Base-by-base conservation (phyloP, 2,888 invertebrate genomes). In the Seira sanloemensis region DNA sequence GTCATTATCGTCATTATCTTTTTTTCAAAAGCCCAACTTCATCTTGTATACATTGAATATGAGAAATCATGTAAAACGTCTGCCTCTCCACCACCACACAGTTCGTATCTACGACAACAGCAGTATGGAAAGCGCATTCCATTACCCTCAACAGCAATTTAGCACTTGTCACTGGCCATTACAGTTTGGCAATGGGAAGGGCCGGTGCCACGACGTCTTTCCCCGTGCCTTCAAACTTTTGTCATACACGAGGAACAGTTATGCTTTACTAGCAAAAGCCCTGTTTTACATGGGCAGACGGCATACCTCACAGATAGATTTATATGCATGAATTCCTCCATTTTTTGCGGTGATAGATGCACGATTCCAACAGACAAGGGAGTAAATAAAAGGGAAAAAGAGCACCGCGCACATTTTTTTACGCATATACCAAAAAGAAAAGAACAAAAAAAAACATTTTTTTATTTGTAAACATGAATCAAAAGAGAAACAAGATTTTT, bases 151-250 rank as follows among this genome's bases (percentile, higher is more conserved):
- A 74, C 62, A 77, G 83, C 78, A 84, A 84, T 78, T 84, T 84
- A 84, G 83, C 83, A 84, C 83, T 84, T 84, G 83, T 84, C 83
- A 84, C 82, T 82, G 54, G 65, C 72, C 78, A 84, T 84, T 78
- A 78, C 74, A 67, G n/a, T 74, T 84, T 83, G 62, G 21, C 62
- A 62, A 50, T 18, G 50, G n/a, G 50, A 50, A 62, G 21, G 23
- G 62, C 62, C 62, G 62, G 62, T 58, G 58, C n/a, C n/a, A n/a
- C n/a, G n/a, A n/a, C n/a, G 58, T 58, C n/a, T 58, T 58, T 58
- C 12, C 5, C 5, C 12, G 37, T 37, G 4, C 37, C 5, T 37
- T 58, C 58, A 58, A n/a, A 18, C 2, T 19, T 62, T 62, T 62
- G 23, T 62, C 23, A 62, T 4, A 50, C 50, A 50, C 50, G 50